phyloP scores from a whole-genome alignment of 2,113 vertebrate species.

The Bambusicola thoracicus region DNA sequence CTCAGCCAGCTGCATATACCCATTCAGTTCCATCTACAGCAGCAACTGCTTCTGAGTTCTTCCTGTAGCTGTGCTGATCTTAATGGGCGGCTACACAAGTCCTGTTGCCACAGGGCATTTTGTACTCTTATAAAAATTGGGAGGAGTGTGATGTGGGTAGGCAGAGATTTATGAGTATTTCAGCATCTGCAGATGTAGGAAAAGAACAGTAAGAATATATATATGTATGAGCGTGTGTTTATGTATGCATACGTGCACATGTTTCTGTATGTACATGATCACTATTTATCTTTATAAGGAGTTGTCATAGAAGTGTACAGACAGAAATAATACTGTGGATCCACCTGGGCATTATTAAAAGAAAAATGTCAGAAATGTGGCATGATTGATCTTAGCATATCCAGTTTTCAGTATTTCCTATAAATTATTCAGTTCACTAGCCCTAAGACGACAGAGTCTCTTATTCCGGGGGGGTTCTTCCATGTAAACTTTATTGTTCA shows the following conservation, averaged over 20 bases:
- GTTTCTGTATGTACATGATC: background rate
- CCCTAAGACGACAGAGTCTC: background rate
- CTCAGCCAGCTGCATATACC: constrained; percentile 11
- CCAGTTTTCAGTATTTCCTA: constrained; percentile 3
- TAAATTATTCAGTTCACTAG: constrained; percentile 42
- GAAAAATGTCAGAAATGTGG: background rate
- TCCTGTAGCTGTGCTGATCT: constrained; percentile 29
- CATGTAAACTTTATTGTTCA: constrained; percentile 28
- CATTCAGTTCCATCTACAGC: constrained; percentile 45
- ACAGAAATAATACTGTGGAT: background rate
- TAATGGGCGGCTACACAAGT: constrained; percentile 55
- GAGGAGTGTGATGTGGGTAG: too few relatives aligned
- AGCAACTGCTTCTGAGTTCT: constrained; percentile 40
- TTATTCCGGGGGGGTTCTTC: background rate
- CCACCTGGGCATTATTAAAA: background rate
- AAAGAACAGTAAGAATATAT: background rate
- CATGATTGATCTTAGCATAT: background rate
- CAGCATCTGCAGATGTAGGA: background rate
- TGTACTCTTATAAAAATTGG: constrained; percentile 24
- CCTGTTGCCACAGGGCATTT: constrained; percentile 11
- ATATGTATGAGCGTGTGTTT: too few relatives aligned
- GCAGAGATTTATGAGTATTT: background rate
- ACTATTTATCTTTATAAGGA: background rate
- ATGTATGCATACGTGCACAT: background rate
- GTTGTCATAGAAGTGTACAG: accelerated